phyloP scores from a whole-genome alignment of 1,140 invertebrate genomes.

The Holcopasites calliopsidis region DNA sequence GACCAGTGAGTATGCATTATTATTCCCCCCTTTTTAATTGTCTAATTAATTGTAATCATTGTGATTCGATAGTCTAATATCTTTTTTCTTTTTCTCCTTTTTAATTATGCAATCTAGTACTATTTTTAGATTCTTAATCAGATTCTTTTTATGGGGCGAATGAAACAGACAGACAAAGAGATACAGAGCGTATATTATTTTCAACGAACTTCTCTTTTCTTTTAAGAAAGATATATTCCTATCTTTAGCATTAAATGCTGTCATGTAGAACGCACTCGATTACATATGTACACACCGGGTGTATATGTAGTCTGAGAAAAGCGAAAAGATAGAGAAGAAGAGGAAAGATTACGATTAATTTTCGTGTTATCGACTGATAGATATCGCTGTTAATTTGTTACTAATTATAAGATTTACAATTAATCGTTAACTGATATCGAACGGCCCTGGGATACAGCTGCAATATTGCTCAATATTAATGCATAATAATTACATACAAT shows the following conservation, averaged over 20 bases:
- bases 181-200: conserved; percentile 20
- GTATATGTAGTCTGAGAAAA: background rate
- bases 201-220: conserved; percentile 22
- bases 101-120: conserved; percentile 46
- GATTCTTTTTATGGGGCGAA: no score
- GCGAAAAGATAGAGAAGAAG: background rate
- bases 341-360: conserved; percentile 26
- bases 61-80: conserved; percentile 50
- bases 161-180: background rate
- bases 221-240: conserved; percentile 39
- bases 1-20: conserved; percentile 34
- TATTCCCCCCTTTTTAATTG: conserved; percentile 14
- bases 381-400: conserved; percentile 68
- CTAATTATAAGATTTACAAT: conserved; percentile 50
- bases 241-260: conserved; percentile 55
- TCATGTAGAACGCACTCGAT: conserved; percentile 22
- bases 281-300: conserved; percentile 13
- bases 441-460: conserved; percentile 71
- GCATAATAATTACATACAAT: conserved; percentile 38
- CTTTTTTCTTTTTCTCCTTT: conserved; percentile 22
- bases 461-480: conserved; percentile 70
- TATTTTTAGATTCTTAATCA: conserved; percentile 19
- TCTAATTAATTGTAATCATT: conserved; percentile 17
- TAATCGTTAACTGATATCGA: conserved; percentile 52
- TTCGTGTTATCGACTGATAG: conserved; percentile 61